A percentile compares a stretch with the other conserved stretches of the same genome.
Evolutionary conservation across 2,888 invertebrate genomes (phyloP).

Genomic region (Prenolepis imparis): DNA sequence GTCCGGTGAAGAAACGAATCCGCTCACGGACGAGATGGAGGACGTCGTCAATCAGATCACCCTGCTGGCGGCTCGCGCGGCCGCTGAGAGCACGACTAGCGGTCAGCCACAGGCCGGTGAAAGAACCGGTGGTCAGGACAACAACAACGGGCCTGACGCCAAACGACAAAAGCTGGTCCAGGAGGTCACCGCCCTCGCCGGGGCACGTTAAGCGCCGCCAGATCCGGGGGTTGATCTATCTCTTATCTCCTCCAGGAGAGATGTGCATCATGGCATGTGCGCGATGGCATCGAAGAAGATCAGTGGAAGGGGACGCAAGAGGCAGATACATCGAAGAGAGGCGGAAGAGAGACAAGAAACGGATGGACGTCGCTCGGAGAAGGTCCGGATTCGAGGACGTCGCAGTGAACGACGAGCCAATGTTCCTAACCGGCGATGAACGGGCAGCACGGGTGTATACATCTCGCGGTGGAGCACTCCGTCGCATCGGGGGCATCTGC

Average conservation of each 20-base stretch:
- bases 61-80: conserved; percentile 92
- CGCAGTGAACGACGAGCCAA: conserved; percentile 61
- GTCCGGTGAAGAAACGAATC: conserved; percentile 83
- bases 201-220: conserved; percentile 78
- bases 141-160: conserved; percentile 83
- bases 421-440: conserved; percentile 72
- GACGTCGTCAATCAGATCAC: conserved; percentile 94
- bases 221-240: conserved; percentile 5
- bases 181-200: conserved; percentile 81
- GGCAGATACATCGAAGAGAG: not conserved
- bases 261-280: conserved; percentile 2
- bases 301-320: not conserved
- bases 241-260: not conserved
- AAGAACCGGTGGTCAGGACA: conserved; percentile 77
- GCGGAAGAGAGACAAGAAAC: conserved; percentile 34
- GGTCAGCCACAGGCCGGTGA: conserved; percentile 66
- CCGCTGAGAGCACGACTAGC: conserved; percentile 88
- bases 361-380: conserved; percentile 57
- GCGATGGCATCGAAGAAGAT: conserved; percentile 9
- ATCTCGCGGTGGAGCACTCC: conserved; percentile 54
- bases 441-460: conserved; percentile 62
- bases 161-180: conserved; percentile 83
- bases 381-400: conserved; percentile 66
- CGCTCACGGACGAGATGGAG: conserved; percentile 93
- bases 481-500: conserved; percentile 47